Conservation (phyloP, 2,113 vertebrate species). For the Crotophaga sulcirostris region DNA sequence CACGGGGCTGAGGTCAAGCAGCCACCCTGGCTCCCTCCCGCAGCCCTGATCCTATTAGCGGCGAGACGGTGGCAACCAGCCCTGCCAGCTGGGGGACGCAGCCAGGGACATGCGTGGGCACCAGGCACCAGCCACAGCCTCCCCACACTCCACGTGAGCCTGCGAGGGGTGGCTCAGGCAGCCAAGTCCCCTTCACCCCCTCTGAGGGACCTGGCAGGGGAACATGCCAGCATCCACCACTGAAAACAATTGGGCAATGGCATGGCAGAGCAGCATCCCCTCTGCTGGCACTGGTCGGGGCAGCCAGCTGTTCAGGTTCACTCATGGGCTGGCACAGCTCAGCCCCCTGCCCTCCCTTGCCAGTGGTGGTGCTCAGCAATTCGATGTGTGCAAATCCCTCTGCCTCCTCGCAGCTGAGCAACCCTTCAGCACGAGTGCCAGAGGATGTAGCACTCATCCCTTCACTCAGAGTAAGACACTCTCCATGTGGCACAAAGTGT, state of each 20-base stretch:
- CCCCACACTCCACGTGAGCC: not conserved
- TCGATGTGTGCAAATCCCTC: rapidly evolving
- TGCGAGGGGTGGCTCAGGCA: not conserved
- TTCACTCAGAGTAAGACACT: no score
- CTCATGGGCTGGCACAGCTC: not conserved
- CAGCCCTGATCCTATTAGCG: not conserved
- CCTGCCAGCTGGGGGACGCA: not conserved
- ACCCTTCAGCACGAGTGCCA: rapidly evolving
- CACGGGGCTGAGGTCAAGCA: not conserved
- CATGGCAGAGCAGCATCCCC: not conserved
- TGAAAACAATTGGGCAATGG: rapidly evolving
- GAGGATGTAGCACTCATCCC: not conserved
- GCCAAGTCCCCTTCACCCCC: rapidly evolving
- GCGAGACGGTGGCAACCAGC: not conserved
- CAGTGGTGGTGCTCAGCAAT: rapidly evolving
- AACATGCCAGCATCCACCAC: not conserved
- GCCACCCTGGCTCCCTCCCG: not conserved
- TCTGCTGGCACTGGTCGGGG: not conserved
- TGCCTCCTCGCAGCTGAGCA: not conserved
- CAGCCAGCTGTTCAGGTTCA: rapidly evolving
- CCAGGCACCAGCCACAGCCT: rapidly evolving
- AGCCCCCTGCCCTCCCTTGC: not conserved
- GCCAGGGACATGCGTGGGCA: not conserved
- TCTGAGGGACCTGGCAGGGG: rapidly evolving
- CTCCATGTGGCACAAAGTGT: no score